Evolutionary conservation across 2,113 vertebrate species (phyloP).

Genomic region (Oceanodroma tethys): DNA sequence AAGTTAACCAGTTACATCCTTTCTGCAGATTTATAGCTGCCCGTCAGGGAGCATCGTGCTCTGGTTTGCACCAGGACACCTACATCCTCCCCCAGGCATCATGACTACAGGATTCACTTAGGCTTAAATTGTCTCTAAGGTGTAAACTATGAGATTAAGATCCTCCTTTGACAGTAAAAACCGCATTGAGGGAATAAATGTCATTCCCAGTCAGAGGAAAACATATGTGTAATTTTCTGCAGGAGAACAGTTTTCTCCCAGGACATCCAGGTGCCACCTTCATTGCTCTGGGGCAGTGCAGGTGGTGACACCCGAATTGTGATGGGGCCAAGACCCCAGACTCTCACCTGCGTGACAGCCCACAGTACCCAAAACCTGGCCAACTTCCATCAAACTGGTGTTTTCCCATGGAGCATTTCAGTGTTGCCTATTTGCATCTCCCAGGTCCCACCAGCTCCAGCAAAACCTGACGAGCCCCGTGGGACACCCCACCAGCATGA

Average conservation of each 20-base stretch:
- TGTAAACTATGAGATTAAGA: neutral
- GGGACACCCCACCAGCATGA: neutral
- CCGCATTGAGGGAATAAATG: neutral
- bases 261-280: neutral
- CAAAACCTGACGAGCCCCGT: fast-evolving
- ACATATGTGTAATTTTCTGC: neutral
- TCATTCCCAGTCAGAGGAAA: neutral
- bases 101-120: neutral
- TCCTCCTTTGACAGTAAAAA: neutral
- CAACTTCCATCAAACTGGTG: neutral
- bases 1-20: neutral
- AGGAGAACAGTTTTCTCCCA: neutral
- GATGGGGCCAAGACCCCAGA: neutral
- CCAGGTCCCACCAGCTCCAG: neutral
- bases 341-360: neutral
- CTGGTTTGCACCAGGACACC: neutral
- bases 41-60: neutral
- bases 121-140: neutral
- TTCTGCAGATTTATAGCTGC: neutral
- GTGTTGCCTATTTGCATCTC: neutral
- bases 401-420: neutral
- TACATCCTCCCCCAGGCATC: neutral
- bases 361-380: neutral
- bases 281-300: neutral
- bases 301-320: neutral